Conservation (phyloP, 2,113 vertebrate species). For the Syngnathus typhle region DNA sequence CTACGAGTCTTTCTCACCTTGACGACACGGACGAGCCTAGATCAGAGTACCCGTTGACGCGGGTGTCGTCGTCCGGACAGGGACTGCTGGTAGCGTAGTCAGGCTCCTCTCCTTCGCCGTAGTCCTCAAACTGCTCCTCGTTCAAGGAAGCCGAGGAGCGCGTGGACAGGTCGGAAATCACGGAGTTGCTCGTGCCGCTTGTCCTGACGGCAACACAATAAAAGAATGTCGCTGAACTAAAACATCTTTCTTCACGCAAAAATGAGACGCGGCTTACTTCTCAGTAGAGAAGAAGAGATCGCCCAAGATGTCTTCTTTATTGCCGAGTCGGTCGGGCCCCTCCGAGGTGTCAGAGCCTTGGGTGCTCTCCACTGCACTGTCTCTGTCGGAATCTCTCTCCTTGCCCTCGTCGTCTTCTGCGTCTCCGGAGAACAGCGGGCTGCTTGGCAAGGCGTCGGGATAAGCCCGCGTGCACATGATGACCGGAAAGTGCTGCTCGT, state of each 20-base stretch:
- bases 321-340: slow-evolving; percentile 55
- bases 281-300: slow-evolving; percentile 81
- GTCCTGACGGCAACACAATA: slow-evolving; percentile 63
- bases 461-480: slow-evolving; percentile 74
- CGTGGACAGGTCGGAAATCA: slow-evolving; percentile 85
- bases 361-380: slow-evolving; percentile 84
- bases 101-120: slow-evolving; percentile 88
- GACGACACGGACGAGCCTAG: slow-evolving; percentile 93
- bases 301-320: slow-evolving; percentile 73
- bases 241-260: background rate
- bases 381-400: slow-evolving; percentile 84
- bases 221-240: background rate
- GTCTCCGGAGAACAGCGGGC: slow-evolving; percentile 67
- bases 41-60: slow-evolving; percentile 87
- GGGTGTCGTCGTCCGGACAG: slow-evolving; percentile 84
- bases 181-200: slow-evolving; percentile 76
- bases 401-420: slow-evolving; percentile 73
- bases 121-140: slow-evolving; percentile 98
- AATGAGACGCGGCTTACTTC: slow-evolving; percentile 73
- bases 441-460: slow-evolving; percentile 61
- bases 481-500: slow-evolving; percentile 63
- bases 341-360: slow-evolving; percentile 79
- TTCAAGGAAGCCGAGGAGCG: slow-evolving; percentile 88
- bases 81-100: slow-evolving; percentile 90
- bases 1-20: slow-evolving; percentile 69